phyloP scores from a whole-genome alignment of 2,113 vertebrate species.

The Myxocyprinus asiaticus region DNA sequence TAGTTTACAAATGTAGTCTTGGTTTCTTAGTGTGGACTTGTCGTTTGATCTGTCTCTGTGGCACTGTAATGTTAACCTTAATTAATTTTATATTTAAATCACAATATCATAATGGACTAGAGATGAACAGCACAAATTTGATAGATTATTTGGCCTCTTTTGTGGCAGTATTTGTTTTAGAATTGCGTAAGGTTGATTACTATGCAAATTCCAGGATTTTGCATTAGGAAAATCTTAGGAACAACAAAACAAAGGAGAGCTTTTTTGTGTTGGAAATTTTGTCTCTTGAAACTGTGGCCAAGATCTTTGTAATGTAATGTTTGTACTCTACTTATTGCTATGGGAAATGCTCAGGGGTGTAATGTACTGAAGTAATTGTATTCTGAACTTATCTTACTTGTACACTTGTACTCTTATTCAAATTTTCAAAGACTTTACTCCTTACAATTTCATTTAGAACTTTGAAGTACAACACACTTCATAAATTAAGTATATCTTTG shows the following conservation, averaged over 20 bases:
- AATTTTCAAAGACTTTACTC: no score
- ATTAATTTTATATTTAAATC: no score
- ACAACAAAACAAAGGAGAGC: constrained; percentile 47
- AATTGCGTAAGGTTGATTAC: constrained; percentile 29
- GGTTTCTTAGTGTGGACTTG: no score
- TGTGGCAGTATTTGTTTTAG: not conserved
- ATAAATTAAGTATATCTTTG: no score
- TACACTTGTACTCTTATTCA: no score
- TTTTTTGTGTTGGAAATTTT: constrained; percentile 50
- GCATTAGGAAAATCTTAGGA: constrained; percentile 64
- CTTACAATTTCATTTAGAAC: no score
- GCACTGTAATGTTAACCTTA: no score
- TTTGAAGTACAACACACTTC: no score
- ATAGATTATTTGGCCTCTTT: not conserved
- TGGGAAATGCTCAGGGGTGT: not conserved
- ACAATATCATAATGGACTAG: not conserved
- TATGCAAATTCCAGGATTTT: constrained; percentile 66
- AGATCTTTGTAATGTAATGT: not conserved
- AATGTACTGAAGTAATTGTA: no score
- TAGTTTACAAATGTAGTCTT: no score
- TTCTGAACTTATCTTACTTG: no score
- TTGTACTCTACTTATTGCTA: not conserved
- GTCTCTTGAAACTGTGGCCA: not conserved
- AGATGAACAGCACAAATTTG: not conserved
- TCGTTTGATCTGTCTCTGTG: no score